These are phyloP conservation scores for Pithys albifrons DNA, from an alignment of 2,113 vertebrate species.

Conservation along the genomic window DNA sequence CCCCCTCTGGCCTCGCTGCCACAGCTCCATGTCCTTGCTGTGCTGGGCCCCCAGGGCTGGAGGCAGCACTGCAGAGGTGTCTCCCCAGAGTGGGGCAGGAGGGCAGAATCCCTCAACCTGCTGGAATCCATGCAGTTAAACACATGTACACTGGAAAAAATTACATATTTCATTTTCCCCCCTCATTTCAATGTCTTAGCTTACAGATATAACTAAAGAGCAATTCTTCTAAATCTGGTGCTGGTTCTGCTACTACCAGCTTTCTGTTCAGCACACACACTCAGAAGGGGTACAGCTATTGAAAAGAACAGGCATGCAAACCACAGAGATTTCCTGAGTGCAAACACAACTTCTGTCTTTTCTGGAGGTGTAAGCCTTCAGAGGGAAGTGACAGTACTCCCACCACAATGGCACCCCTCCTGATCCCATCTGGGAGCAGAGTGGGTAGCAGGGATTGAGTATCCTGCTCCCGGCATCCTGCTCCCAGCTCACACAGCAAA, in stretches of 20 bases:
- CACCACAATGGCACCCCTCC: background rate
- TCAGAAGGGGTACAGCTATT: background rate
- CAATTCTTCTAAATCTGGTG: background rate
- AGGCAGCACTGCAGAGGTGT: accelerated
- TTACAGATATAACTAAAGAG: background rate
- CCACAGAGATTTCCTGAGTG: background rate
- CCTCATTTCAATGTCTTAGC: background rate
- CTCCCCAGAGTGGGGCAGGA: accelerated
- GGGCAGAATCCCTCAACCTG: background rate
- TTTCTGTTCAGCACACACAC: background rate
- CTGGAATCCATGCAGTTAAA: background rate
- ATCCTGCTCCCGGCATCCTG: background rate
- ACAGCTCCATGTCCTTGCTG: background rate
- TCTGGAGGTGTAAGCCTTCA: background rate
- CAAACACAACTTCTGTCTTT: background rate
- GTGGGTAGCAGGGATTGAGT: background rate
- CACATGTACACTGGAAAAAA: background rate
- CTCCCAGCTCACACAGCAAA: background rate
- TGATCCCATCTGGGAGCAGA: background rate
- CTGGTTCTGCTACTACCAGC: background rate
- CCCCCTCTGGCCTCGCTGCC: background rate
- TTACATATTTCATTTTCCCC: accelerated
- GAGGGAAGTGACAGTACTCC: accelerated
- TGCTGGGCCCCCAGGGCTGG: background rate
- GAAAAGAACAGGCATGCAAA: background rate